Evolutionary conservation across 2,888 invertebrate genomes (phyloP).

Genomic region (Platerodrilus igneus): DNA sequence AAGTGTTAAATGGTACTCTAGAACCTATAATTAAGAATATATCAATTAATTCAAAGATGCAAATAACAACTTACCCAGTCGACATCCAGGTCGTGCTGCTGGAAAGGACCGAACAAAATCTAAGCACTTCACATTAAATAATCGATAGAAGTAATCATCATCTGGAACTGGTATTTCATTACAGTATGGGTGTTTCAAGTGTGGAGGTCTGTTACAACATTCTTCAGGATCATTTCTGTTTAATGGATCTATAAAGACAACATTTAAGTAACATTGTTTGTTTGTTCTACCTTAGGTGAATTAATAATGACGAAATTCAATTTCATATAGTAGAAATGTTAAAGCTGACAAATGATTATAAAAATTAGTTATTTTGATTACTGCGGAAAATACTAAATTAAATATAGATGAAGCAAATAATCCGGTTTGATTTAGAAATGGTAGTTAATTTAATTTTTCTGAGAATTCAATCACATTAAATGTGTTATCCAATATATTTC

Average conservation of each 20-base stretch:
- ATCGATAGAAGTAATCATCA: slow-evolving; percentile 85
- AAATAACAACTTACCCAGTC: slow-evolving; percentile 59
- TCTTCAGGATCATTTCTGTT: slow-evolving; percentile 89
- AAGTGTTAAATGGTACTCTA: slow-evolving; percentile 77
- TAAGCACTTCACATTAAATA: slow-evolving; percentile 80
- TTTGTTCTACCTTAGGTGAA: too few species aligned
- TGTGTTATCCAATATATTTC: slow-evolving; percentile 44
- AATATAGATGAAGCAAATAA: too few species aligned
- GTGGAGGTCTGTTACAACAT: slow-evolving; percentile 77
- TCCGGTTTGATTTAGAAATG: too few species aligned
- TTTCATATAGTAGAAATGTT: too few species aligned
- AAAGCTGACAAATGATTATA: too few species aligned
- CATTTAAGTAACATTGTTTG: too few species aligned
- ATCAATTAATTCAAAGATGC: background rate
- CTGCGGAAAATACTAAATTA: too few species aligned
- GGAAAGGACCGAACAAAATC: slow-evolving; percentile 89
- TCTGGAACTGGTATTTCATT: slow-evolving; percentile 84
- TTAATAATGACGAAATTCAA: too few species aligned
- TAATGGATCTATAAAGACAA: slow-evolving; percentile 67
- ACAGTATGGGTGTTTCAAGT: slow-evolving; percentile 85
- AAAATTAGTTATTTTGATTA: too few species aligned
- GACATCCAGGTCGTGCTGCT: slow-evolving; percentile 80
- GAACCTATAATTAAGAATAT: slow-evolving; percentile 57
- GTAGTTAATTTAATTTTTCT: slow-evolving; percentile 36
- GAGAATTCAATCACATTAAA: slow-evolving; percentile 43